Base-by-base conservation (phyloP, 2,113 vertebrate species). In the Loxodonta africana region DNA sequence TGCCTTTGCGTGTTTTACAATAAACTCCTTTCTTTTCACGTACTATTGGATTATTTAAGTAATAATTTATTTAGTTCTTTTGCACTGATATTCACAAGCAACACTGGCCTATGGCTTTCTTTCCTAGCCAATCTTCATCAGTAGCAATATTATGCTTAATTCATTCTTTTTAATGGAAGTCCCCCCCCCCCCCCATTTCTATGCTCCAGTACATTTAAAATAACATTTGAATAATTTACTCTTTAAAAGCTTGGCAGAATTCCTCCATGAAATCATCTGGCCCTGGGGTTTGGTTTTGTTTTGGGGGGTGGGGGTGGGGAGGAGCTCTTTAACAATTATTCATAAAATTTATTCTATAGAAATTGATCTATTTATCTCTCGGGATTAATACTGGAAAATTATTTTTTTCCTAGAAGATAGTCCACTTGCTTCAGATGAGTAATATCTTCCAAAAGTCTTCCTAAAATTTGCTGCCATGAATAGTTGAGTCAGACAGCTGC, bases 1-100 rank as follows among this genome's bases (percentile, higher is more conserved):
- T 23, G 63, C 46, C 41, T 92, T 95, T 96, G 65, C 2, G 65
- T 81, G 88, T 57, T 74, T 71, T 95, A 97, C 63, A 53, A 71
- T 88, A 89, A 92, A 18, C 2, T 3, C 23, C 60, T 88, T 71
- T 78, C 76, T 89, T 77, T 65, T 57, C 9, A 46, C 11, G 17
- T 84, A 71, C 81, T 46, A n/a, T 44, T 91, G 57, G 88, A 76
- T 81, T 92, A 30, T 25, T 84, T 81, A 57, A 26, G 33, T 78
- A 41, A 53, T 30, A 44, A 84, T 77, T 90, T 93, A 73, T 44
- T 37, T 88, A 84, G 41, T 28, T 6, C 18, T 82, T 85, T 76
- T 69, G 26, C 17, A 82, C 14, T 53, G 63, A 44, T 74, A 44
- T 51, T 85, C 88, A 77, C 46, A 94, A 77, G 7, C 62, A 46